Conservation (phyloP, 2,797 vertebrate genomes). For the Astyanax mexicanus region DNA sequence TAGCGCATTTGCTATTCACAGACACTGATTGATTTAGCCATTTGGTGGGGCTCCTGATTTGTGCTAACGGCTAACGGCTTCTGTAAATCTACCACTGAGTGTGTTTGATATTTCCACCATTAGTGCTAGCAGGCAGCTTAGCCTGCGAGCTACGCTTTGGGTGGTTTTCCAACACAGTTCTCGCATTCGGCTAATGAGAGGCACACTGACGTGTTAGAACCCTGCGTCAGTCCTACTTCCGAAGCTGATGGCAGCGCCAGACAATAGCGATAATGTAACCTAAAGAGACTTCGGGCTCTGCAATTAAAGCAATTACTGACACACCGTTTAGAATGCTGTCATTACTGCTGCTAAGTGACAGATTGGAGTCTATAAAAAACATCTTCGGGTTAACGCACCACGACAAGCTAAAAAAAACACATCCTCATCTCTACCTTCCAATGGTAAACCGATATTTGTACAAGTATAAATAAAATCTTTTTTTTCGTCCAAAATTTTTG, state of each 20-base stretch:
- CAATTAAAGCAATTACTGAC: conserved; percentile 44
- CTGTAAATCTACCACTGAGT: background rate
- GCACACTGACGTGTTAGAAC: background rate
- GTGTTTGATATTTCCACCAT: background rate
- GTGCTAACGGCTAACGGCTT: background rate
- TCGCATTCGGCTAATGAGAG: conserved; percentile 1
- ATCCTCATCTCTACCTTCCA: background rate
- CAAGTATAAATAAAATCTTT: background rate
- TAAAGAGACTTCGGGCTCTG: conserved; percentile 8
- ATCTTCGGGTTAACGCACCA: background rate
- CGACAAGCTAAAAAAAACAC: background rate
- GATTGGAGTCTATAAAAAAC: background rate
- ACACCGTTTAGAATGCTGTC: conserved; percentile 24
- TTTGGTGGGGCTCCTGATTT: background rate
- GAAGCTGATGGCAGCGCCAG: conserved; percentile 11
- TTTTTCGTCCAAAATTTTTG: background rate
- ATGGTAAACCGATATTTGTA: background rate
- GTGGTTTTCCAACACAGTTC: background rate
- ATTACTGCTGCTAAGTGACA: conserved; percentile 12
- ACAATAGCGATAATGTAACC: conserved; percentile 25
- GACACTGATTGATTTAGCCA: background rate
- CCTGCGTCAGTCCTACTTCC: background rate
- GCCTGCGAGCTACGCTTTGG: conserved; percentile 1
- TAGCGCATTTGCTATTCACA: background rate
- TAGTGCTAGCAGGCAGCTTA: background rate